Percentiles rank a stretch among this genome's conserved stretches.
Evolutionary conservation across 2,888 invertebrate species (phyloP).

Genomic region (Timema cristinae): DNA sequence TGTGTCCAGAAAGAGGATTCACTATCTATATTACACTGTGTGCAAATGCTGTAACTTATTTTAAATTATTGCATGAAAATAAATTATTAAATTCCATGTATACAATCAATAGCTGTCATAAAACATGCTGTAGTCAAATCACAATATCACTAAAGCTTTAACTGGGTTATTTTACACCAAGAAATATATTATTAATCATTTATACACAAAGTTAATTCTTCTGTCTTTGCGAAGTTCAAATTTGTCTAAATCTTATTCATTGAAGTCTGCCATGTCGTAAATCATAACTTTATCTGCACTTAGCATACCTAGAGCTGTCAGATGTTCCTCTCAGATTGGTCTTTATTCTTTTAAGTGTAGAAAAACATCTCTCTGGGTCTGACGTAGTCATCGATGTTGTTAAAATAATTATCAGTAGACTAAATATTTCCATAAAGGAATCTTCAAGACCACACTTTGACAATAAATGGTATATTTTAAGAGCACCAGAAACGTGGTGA

Average conservation of each 20-base stretch:
- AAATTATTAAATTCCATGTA: too few relatives aligned
- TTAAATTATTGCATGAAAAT: too few relatives aligned
- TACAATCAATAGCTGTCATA: too few relatives aligned
- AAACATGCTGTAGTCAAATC: too few relatives aligned
- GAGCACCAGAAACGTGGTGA: not conserved
- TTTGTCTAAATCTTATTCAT: not conserved
- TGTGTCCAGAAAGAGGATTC: too few relatives aligned
- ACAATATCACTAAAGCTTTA: too few relatives aligned
- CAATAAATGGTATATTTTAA: not conserved
- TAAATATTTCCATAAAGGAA: not conserved
- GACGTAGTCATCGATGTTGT: not conserved
- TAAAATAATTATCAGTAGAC: conserved; percentile 2
- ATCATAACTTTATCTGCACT: not conserved
- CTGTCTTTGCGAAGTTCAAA: not conserved
- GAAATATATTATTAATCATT: too few relatives aligned
- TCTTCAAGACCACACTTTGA: not conserved
- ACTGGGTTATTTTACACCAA: too few relatives aligned
- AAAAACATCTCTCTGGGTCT: not conserved
- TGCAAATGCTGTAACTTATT: too few relatives aligned
- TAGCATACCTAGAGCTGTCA: not conserved
- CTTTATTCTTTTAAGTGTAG: not conserved
- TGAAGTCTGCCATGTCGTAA: not conserved
- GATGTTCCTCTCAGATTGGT: not conserved
- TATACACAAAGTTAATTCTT: not conserved
- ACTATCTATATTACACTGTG: too few relatives aligned